Percentiles rank a stretch among this genome's conserved stretches.
Evolutionary conservation across 2,113 vertebrate genomes (phyloP).

Genomic region (Phylloscopus trochiloides): DNA sequence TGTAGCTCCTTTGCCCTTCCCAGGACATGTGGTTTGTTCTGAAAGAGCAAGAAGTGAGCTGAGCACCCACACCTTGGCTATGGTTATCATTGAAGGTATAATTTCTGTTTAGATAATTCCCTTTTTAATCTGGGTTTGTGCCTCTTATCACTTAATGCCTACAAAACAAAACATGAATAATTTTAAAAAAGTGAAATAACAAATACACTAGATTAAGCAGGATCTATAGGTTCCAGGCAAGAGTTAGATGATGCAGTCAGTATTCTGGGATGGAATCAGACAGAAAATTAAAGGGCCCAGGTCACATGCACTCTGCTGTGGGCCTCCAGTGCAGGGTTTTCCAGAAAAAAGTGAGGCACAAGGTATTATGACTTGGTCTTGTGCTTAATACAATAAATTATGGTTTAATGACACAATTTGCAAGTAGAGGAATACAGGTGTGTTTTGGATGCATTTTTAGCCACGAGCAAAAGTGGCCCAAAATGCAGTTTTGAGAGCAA

Average conservation of each 20-base stretch:
- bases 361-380: background rate
- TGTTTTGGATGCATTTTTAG: background rate
- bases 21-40: background rate
- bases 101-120: background rate
- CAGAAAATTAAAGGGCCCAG: background rate
- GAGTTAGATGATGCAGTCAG: background rate
- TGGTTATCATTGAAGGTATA: background rate
- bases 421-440: background rate
- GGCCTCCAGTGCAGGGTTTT: background rate
- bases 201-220: background rate
- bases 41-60: background rate
- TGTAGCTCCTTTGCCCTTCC: background rate
- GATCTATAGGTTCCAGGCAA: background rate
- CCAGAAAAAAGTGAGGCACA: background rate
- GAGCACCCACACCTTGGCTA: background rate
- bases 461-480: background rate
- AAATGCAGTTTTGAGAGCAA: background rate
- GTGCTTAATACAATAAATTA: background rate
- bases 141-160: background rate
- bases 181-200: background rate
- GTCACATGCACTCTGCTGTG: accelerated
- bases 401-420: background rate
- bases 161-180: background rate
- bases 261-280: background rate
- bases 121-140: background rate